A percentile compares a stretch with the other conserved stretches of the same genome.
Conservation (phyloP, 1,140 invertebrate species). For the Asobara japonica region DNA sequence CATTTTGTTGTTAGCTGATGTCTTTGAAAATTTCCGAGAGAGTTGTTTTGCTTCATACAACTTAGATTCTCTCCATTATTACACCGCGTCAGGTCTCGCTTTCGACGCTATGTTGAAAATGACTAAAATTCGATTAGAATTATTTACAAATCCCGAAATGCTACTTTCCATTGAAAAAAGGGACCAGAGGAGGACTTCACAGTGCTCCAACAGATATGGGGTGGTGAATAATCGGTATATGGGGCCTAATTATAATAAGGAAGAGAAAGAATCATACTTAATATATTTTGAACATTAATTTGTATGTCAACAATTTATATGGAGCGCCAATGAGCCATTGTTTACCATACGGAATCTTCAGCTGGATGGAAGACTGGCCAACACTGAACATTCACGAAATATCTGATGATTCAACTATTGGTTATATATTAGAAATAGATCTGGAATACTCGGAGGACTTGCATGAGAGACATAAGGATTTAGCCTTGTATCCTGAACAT, state of each 20-base stretch:
- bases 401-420: not conserved
- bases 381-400: not conserved
- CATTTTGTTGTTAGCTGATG: not conserved
- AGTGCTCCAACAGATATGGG: conserved; percentile 53
- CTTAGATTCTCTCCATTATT: conserved; percentile 3
- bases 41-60: not conserved
- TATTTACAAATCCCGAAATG: conserved; percentile 61
- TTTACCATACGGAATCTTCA: conserved; percentile 41
- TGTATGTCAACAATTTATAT: conserved; percentile 54
- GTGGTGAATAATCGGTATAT: conserved; percentile 47
- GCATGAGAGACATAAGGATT: not conserved
- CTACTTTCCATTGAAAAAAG: conserved; percentile 46
- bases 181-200: conserved; percentile 42
- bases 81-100: not conserved
- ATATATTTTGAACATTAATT: conserved; percentile 50
- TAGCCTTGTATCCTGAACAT: not conserved
- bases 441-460: not conserved
- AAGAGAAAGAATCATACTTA: conserved; percentile 36
- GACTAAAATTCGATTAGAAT: not conserved
- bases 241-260: conserved; percentile 33
- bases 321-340: conserved; percentile 40
- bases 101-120: not conserved
- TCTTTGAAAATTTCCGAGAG: conserved; percentile 9
- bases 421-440: not conserved
- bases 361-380: conserved; percentile 37